Evolutionary conservation across 2,888 invertebrate genomes (phyloP).

Genomic region (Eupeodes luniger): DNA sequence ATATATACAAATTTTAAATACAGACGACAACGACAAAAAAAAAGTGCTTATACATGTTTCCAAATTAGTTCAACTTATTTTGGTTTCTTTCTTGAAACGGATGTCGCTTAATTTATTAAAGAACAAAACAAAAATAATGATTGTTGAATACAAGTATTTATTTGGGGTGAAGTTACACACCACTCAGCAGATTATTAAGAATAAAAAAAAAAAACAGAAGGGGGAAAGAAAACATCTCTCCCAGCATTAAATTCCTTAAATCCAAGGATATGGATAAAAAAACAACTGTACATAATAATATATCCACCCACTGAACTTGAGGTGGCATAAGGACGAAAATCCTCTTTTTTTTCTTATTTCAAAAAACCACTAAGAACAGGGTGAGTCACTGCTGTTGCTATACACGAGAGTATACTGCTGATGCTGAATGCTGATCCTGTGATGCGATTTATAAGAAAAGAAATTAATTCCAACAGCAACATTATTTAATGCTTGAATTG

Average conservation of each 20-base stretch:
- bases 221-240: background rate
- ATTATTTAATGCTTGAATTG: constrained; percentile 72
- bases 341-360: background rate
- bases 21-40: constrained; percentile 3
- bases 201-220: background rate
- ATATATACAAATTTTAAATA: constrained; percentile 5
- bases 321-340: constrained; percentile 38
- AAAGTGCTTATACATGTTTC: constrained; percentile 68
- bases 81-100: constrained; percentile 68
- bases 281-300: background rate
- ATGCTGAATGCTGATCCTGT: constrained; percentile 26
- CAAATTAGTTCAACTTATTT: constrained; percentile 75
- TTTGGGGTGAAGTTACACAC: constrained; percentile 66
- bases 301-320: constrained; percentile 20
- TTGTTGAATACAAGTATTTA: constrained; percentile 23
- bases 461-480: constrained; percentile 73
- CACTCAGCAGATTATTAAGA: constrained; percentile 73
- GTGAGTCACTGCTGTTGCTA: constrained; percentile 19
- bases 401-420: background rate
- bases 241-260: constrained; percentile 22
- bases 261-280: constrained; percentile 26
- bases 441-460: constrained; percentile 57
- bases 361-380: background rate
- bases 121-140: constrained; percentile 27
- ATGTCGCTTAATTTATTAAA: constrained; percentile 72